Conservation (phyloP, 2,797 vertebrate genomes). For the Eulemur mongoz region DNA sequence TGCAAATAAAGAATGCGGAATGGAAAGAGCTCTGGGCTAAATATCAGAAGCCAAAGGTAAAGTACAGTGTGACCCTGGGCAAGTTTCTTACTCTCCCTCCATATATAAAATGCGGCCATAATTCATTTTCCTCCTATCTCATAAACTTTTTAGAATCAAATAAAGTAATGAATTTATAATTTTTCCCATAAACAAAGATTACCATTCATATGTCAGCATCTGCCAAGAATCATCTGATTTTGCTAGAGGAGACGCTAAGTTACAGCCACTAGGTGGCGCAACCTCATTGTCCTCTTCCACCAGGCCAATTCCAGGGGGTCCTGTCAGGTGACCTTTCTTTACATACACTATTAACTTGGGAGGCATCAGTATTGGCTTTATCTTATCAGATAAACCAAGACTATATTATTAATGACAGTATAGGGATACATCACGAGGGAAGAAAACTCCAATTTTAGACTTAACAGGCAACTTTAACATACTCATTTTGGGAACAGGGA, state of each 20-base stretch:
- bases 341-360: background rate
- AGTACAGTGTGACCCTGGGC: background rate
- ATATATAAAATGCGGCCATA: background rate
- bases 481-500: background rate
- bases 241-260: background rate
- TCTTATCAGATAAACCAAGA: background rate
- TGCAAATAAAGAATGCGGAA: background rate
- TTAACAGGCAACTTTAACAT: background rate
- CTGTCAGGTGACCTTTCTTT: background rate
- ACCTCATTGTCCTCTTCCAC: background rate
- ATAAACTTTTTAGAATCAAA: background rate
- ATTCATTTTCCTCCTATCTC: background rate
- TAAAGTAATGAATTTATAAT: background rate
- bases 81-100: background rate
- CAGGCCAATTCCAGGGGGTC: rapidly evolving
- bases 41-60: background rate
- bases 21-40: background rate
- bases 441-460: background rate
- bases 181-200: background rate
- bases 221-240: background rate
- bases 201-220: background rate
- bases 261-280: constrained; percentile 9
- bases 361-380: background rate
- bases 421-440: background rate
- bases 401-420: background rate